phyloP scores from a whole-genome alignment of 2,113 vertebrate species.

The Sisor rabdophorus region DNA sequence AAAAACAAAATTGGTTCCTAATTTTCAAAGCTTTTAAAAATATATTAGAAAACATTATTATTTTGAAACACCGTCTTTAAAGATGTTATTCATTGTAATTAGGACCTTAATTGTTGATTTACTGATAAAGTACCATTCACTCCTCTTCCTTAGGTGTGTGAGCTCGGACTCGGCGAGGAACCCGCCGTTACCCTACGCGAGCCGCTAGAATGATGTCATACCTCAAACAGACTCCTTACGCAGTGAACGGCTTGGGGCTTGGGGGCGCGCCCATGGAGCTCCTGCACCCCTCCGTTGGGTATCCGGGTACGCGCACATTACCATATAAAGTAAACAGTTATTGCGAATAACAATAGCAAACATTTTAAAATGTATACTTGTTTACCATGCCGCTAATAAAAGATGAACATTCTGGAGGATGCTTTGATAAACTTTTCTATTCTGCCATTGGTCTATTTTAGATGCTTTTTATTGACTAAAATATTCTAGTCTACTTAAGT shows the following conservation, averaged over 20 bases:
- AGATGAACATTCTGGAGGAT: no score
- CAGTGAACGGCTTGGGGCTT: constrained; percentile 92
- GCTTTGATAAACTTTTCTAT: no score
- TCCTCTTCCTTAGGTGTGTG: constrained; percentile 30
- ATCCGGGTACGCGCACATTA: constrained; percentile 75
- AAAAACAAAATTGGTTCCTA: background rate
- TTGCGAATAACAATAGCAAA: no score
- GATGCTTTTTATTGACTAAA: background rate
- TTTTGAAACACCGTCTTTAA: no score
- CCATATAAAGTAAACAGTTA: no score
- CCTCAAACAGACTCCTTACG: constrained; percentile 95
- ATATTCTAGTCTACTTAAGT: background rate
- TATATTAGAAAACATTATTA: background rate
- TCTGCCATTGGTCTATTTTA: no score
- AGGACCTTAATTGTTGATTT: background rate
- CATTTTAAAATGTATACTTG: no score
- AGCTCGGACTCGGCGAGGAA: constrained; percentile 35
- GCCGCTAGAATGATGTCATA: constrained; percentile 97
- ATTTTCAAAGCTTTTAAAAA: no score
- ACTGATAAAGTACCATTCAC: background rate
- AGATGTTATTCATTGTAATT: no score
- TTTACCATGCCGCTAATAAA: no score
- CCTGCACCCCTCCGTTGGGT: constrained; percentile 92
- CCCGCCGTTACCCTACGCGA: constrained; percentile 52
- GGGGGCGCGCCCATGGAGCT: constrained; percentile 89